A percentile compares a stretch with the other conserved stretches of the same genome.
Evolutionary conservation across 2,113 vertebrate genomes (phyloP).

Genomic region (Erythrocebus patas): DNA sequence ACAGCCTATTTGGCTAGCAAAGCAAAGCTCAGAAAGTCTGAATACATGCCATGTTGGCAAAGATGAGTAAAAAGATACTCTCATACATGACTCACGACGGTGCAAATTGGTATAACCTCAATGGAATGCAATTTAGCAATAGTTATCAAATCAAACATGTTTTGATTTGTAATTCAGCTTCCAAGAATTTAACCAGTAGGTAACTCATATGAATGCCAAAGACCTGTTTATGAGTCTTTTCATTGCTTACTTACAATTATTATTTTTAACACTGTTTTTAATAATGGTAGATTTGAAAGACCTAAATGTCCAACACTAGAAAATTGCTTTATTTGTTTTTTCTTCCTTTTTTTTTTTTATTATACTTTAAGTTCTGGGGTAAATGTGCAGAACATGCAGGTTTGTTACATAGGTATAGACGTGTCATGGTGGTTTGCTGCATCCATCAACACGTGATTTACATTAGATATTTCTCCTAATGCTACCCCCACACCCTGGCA

Average conservation of each 20-base stretch:
- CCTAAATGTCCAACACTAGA: not conserved
- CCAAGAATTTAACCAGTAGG: not conserved
- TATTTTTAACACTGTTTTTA: not conserved
- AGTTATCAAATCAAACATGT: constrained; percentile 7
- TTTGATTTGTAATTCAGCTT: constrained; percentile 1
- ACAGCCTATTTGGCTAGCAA: not conserved
- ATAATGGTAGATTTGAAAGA: not conserved
- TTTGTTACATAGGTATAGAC: no score
- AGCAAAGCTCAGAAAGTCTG: not conserved
- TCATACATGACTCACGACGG: not conserved
- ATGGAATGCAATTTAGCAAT: not conserved
- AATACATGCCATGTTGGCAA: not conserved
- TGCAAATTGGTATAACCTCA: not conserved
- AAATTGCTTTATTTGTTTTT: no score
- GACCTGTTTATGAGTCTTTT: not conserved
- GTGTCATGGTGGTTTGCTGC: no score
- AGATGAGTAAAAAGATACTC: not conserved
- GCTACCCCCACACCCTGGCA: no score
- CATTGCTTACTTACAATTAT: not conserved
- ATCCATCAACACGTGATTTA: no score
- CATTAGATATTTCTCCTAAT: no score
- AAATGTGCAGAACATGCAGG: no score
- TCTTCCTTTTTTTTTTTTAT: no score
- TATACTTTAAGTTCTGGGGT: no score
- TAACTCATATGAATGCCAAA: not conserved